Evolutionary conservation across 2,797 vertebrate genomes (phyloP), one percentile per base, ranked within the genome.

Genomic region (Macrochelys suwanniensis): DNA sequence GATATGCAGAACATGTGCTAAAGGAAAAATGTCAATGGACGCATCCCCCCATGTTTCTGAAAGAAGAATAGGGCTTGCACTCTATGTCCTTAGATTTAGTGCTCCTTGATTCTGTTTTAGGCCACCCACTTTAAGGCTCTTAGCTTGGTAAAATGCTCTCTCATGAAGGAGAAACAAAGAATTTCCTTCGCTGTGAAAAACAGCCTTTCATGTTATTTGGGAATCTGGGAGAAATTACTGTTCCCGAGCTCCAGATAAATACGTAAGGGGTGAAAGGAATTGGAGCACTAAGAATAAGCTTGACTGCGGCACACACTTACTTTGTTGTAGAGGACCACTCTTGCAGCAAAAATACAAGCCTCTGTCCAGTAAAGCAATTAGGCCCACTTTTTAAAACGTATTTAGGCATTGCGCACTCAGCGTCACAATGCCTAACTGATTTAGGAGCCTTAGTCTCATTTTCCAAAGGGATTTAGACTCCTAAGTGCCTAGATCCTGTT

Each of bases 201-300:
- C 42, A 76, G 71, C 37, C 23, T 26, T 76, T 42, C 25, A 50
- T 31, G 78, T 54, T 76, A 78, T 90, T 84, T 84, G 5, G 19
- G 26, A 50, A 87, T 79, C 31, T 37, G 85, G 33, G 45, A 91
- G 76, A 92, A 96, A 84, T 28, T 1, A 0, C 15, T 61, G 2
- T 68, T 95, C 11, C 10, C 12, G 3, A 92, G 80, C 61, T 77
- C 56, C 61, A 19, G 37, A 81, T 76, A 13, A 56, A 16, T 6
- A 4, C 37, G 50, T 88, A 85, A 68, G 49, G 11, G 7, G 33
- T 79, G 53, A 89, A 94, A 89, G 50, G 81, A 84, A 95, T 90
- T 61, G 7, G 11, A 87, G 50, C 3, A 1, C 51, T 49, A 57
- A 15, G 2, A 31, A 12, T 8, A 21, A 85, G 21, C 54, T 88